These are phyloP conservation scores for Oreonectes daqikongensis DNA, from an alignment of 2,797 vertebrate genomes.

Conservation along the genomic window DNA sequence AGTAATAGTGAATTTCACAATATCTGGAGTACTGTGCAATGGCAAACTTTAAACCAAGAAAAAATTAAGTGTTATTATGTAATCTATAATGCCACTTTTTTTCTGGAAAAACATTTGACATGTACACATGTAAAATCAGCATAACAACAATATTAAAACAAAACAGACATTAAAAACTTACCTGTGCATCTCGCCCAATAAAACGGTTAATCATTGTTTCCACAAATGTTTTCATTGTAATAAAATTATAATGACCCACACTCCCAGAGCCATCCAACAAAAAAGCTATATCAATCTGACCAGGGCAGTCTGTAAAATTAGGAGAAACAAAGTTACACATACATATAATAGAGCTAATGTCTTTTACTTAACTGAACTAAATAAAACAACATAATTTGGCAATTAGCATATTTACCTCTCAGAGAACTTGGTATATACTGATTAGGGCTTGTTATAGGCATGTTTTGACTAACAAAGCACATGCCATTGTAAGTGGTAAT, in stretches of 20 bases:
- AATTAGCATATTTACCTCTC: constrained; percentile 55
- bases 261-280: constrained; percentile 77
- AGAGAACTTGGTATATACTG: constrained; percentile 36
- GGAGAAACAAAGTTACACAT: neutral
- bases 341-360: neutral
- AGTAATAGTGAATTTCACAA: constrained; percentile 22
- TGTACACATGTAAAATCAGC: neutral
- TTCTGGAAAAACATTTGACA: neutral
- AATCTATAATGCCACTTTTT: neutral
- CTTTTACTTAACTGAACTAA: neutral
- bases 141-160: neutral
- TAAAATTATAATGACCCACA: fast-evolving
- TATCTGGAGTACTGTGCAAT: constrained; percentile 51
- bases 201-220: constrained; percentile 53
- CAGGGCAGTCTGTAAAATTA: constrained; percentile 63
- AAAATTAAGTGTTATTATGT: neutral
- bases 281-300: constrained; percentile 70
- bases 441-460: fast-evolving
- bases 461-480: constrained; percentile 20
- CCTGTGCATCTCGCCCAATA: constrained; percentile 49
- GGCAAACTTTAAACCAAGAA: constrained; percentile 69
- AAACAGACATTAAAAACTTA: constrained; percentile 16
- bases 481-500: constrained; percentile 71
- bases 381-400: neutral
- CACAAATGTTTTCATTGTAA: constrained; percentile 66